Evolutionary conservation across 2,797 vertebrate species (phyloP), one percentile per base, ranked within the genome.

Genomic region (Pogoniulus pusillus): DNA sequence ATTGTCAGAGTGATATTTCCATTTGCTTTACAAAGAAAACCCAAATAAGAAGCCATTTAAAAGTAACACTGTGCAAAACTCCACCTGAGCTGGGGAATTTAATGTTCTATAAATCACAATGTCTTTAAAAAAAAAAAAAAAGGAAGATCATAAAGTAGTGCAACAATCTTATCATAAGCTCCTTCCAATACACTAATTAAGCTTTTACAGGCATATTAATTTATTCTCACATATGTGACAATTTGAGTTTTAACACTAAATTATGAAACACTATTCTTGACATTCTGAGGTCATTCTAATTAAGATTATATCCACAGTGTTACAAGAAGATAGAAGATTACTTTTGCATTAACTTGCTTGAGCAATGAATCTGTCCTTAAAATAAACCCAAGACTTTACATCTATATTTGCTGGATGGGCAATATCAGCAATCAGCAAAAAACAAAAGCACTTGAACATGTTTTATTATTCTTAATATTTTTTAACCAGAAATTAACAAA

Each of bases 211-310:
- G 34, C 89, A 87, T 93, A 97, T 96, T 96, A 96, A 97, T 97
- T 97, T 97, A 97, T 96, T 95, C 82, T 95, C 78, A 91, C 75
- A 96, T 96, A 93, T 94, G 89, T 92, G 95, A 57, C 96, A 94
- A 96, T 96, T 96, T 96, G 93, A 96, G 91, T 91, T 95, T 93
- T 90, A 97, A 91, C 57, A 95, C 30, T 89, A 93, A 91, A 95
- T 96, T 97, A 97, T 97, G 95, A 97, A 79, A 93, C 26, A 79
- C 68, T 78, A 96, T 96, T 97, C 93, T 82, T 74, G 86, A 96
- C 76, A 95, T 96, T 92, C 88, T 94, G 79, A 81, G 90, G 93
- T 97, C 90, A 92, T 82, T 91, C 77, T 96, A 96, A 96, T 97
- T 97, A 97, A 96, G 91, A 94, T 78, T 41, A 66, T 34, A 87